Evolutionary conservation across 2,888 invertebrate genomes (phyloP).

Genomic region (Apotomis turbidana): DNA sequence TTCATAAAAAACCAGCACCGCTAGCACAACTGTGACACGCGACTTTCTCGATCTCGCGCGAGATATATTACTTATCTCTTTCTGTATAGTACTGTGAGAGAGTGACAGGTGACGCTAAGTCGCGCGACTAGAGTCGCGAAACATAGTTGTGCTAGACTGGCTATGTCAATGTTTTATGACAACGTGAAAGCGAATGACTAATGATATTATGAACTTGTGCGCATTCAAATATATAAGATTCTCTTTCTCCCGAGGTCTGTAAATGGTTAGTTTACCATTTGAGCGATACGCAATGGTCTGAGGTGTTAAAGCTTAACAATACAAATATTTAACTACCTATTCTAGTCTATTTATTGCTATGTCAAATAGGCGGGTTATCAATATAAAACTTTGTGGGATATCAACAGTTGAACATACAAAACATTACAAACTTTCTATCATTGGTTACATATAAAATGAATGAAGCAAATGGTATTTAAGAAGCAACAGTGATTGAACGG

Average conservation of each 20-base stretch:
- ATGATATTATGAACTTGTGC: slow-evolving; percentile 57
- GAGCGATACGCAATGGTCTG: slow-evolving; percentile 61
- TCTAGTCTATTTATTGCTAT: slow-evolving; percentile 83
- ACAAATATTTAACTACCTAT: slow-evolving; percentile 75
- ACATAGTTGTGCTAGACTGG: background rate
- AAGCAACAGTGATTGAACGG: slow-evolving; percentile 18
- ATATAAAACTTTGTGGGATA: slow-evolving; percentile 69
- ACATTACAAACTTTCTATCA: slow-evolving; percentile 44
- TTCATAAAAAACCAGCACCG: slow-evolving; percentile 17
- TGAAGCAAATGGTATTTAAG: slow-evolving; percentile 18
- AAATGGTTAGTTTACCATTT: slow-evolving; percentile 48
- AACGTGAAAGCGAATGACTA: slow-evolving; percentile 39
- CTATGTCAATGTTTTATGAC: slow-evolving; percentile 13
- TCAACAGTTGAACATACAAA: slow-evolving; percentile 68
- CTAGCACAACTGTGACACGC: background rate
- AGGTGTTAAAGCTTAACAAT: slow-evolving; percentile 73
- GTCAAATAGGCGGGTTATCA: slow-evolving; percentile 81
- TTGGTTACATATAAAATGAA: slow-evolving; percentile 41
- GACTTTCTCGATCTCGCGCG: no score
- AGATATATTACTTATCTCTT: no score
- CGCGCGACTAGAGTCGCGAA: no score
- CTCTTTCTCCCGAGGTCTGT: slow-evolving; percentile 17
- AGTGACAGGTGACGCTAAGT: no score
- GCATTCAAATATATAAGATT: slow-evolving; percentile 53
- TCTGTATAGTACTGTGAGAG: no score